These are phyloP conservation scores for Drosophila sp. DNA, from an alignment of 1,140 invertebrate genomes.

Conservation along the genomic window DNA sequence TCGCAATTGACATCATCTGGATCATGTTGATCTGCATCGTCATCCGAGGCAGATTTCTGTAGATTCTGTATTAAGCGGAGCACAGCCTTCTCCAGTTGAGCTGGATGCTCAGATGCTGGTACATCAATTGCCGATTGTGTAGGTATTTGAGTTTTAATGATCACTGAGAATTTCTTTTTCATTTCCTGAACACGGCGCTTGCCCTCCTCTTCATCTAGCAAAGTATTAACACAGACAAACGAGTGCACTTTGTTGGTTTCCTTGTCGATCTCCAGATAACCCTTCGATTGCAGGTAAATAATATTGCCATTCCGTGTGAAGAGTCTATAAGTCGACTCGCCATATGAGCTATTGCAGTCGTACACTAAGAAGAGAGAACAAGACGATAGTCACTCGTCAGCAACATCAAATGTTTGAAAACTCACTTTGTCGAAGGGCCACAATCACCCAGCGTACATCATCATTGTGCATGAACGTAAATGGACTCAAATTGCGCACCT, in stretches of 20 bases:
- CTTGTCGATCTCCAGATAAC: slow-evolving; percentile 90
- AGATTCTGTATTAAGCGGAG: slow-evolving; percentile 87
- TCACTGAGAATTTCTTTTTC: slow-evolving; percentile 88
- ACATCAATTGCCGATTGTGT: slow-evolving; percentile 83
- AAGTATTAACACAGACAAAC: slow-evolving; percentile 92
- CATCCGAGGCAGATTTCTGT: slow-evolving; percentile 70
- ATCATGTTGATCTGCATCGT: slow-evolving; percentile 39
- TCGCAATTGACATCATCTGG: slow-evolving; percentile 48
- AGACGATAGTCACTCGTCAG: background rate
- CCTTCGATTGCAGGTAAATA: slow-evolving; percentile 91
- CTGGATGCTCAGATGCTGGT: slow-evolving; percentile 86
- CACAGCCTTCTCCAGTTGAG: slow-evolving; percentile 87
- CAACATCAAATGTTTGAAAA: slow-evolving; percentile 34
- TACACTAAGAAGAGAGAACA: slow-evolving; percentile 88
- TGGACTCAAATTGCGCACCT: slow-evolving; percentile 91
- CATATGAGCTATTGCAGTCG: slow-evolving; percentile 88
- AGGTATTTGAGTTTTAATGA: slow-evolving; percentile 84
- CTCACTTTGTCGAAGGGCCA: slow-evolving; percentile 93
- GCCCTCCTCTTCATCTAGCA: slow-evolving; percentile 89
- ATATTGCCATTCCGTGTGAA: slow-evolving; percentile 90
- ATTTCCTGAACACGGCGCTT: slow-evolving; percentile 87
- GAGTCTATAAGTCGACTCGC: slow-evolving; percentile 92
- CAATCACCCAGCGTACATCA: slow-evolving; percentile 92
- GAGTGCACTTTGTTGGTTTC: slow-evolving; percentile 89
- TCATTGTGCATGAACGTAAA: slow-evolving; percentile 94